Evolutionary conservation across 2,113 vertebrate genomes (phyloP), one percentile per base, ranked within the genome.

Genomic region (Melanerpes formicivorus): DNA sequence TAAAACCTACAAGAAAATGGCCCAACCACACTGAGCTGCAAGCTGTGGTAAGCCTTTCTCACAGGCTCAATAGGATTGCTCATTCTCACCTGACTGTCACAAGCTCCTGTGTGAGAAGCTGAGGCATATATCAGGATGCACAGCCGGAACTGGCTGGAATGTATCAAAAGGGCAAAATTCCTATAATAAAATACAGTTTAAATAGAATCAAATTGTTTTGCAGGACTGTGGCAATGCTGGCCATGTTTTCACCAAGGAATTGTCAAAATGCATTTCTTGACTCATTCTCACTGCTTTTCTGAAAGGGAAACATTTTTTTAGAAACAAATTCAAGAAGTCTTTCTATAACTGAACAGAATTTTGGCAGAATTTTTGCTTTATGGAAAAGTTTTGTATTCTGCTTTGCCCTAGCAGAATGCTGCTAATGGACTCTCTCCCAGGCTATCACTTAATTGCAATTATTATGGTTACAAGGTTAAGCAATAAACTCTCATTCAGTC

Each of bases 361-460:
- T 40, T 32, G 42, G 55, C 48, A 65, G n/a, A 70, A 42, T 3
- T 70, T 70, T 48, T 65, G 26, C 55, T n/a, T 79, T n/a, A 34
- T 17, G 19, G 37, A 64, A 12, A 44, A 60, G 14, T 15, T 64
- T 25, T 9, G 17, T 67, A 8, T 27, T 80, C 29, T 58, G 48
- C 70, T 86, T 64, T 91, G 69, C 65, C 30, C 90, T 70, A 90
- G 72, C 32, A 60, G 54, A 18, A 52, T 5, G 4, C 22, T 85
- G 50, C 65, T 56, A 74, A 83, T 1, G 2, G 19, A 12, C 84
- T 67, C 18, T 52, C 37, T 88, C 66, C 59, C 74, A 79, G 40
- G 54, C 77, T 78, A 23, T 76, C 44, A 44, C 54, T 94, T 93
- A 91, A 93, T 79, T 88, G 73, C 55, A 79, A 46, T 86, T 84